These are phyloP conservation scores for Venturia canescens DNA, from an alignment of 1,140 invertebrate species.

Conservation along the genomic window DNA sequence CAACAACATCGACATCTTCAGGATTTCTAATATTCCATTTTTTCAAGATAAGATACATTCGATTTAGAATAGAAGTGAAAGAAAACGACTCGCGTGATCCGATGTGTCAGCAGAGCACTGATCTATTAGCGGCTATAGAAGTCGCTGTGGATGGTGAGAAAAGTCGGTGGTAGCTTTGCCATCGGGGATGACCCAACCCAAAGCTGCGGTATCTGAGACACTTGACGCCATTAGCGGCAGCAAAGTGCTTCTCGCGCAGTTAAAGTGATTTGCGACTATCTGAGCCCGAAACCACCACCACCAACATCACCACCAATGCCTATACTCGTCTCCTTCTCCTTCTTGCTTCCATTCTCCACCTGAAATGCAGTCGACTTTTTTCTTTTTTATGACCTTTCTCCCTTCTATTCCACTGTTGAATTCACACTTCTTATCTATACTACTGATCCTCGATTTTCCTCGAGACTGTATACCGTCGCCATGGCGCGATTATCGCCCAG, in stretches of 20 bases:
- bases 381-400: conserved; percentile 12
- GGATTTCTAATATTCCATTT: too few relatives aligned
- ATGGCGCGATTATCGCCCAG: background rate
- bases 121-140: too few relatives aligned
- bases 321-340: conserved; percentile 22
- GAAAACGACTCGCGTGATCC: too few relatives aligned
- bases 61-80: too few relatives aligned
- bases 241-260: conserved; percentile 74
- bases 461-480: background rate
- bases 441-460: background rate
- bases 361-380: conserved; percentile 32
- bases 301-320: background rate
- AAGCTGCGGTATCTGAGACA: conserved; percentile 73
- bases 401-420: background rate
- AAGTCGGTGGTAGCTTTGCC: conserved; percentile 39
- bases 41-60: too few relatives aligned
- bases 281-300: conserved; percentile 62
- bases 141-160: conserved; percentile 48
- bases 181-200: conserved; percentile 64
- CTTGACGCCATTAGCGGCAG: conserved; percentile 76
- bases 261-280: conserved; percentile 77
- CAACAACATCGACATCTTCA: too few relatives aligned
- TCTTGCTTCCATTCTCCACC: conserved; percentile 49
- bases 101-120: too few relatives aligned
- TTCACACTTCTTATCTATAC: background rate